Evolutionary conservation across 1,140 invertebrate genomes (phyloP), one percentile per base, ranked within the genome.

Genomic region (Drosophila ficusphila): DNA sequence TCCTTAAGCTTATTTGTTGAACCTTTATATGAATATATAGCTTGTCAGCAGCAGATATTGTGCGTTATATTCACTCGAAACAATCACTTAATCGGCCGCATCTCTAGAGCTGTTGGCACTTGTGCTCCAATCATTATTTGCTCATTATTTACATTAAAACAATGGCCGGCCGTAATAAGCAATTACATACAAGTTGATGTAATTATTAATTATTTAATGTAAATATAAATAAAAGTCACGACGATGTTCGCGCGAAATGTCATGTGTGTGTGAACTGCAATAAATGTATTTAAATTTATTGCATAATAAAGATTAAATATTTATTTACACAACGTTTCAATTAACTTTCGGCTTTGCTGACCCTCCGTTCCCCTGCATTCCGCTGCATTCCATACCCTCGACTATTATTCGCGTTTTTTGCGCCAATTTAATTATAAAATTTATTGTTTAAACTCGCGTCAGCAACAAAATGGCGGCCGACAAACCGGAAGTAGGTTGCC

Each of bases 251-350:
- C 16, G 39, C 41, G 39, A n/a, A n/a, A 21, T 7, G 19, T 12
- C 34, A 19, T 18, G 47, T 41, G 56, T 41, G 56, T 44, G 53
- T 57, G 62, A 23, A 33, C 49, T 14, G 53, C 58, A 76, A 86
- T 86, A 88, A 81, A 86, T 89, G 83, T 89, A 88, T 89, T 88
- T 88, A 88, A 88, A 88, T 88, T 88, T 89, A 88, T 88, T 89
- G 82, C 83, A 89, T 89, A 88, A 88, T 88, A 88, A 89, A 89
- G 83, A 88, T 88, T 88, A 88, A 88, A 88, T 89, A 88, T 88
- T 89, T 88, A 89, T 88, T 89, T 88, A 82, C 82, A 88, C 82
- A 88, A 89, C 83, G 82, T 89, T 88, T 88, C 83, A 88, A 88
- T 88, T 88, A 88, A 88, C 78, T 88, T 88, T 89, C 77, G 82